Evolutionary conservation across 2,888 invertebrate species (phyloP), one percentile per base, ranked within the genome.

Genomic region (Coenonympha glycerion): DNA sequence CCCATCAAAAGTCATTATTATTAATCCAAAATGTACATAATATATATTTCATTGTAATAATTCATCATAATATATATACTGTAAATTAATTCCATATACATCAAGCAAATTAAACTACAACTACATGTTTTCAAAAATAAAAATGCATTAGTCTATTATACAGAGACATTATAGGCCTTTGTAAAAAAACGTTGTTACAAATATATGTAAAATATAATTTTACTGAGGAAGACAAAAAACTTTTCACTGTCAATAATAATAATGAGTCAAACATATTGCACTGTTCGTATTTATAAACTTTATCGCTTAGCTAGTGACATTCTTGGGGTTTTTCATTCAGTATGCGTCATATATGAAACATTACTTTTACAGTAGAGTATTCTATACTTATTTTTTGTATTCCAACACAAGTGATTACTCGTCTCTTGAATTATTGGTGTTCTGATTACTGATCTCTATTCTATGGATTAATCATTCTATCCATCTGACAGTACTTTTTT

Each of bases 221-320:
- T n/a, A n/a, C n/a, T n/a, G n/a, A 65, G 71, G 71, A 73, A 73
- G 72, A 71, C 71, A 64, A 67, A 66, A 51, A 61, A 57, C 53
- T 60, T 57, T 57, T 49, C 41, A 49, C 54, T 48, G 48, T 48
- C 47, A 22, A 22, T 44, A 59, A 52, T 42, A 22, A 22, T 44
- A 59, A 52, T 42, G 58, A 55, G 61, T 64, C 65, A 63, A 64
- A 68, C 63, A 63, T 65, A 69, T 69, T 69, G 69, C 67, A 68
- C 69, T 56, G 55, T 24, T 15, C 3, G n/a, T 22, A 15, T 31
- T 21, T 9, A 44, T 9, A 33, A n/a, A 31, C 19, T 31, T 31
- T 30, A 4, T 21, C 19, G 9, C 13, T 22, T 13, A 31, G 19
- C 2, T 42, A 19, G 9, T 42, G 31, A 42, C 30, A 19, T 21